Percentiles rank a stretch among this genome's conserved stretches.
phyloP scores from a whole-genome alignment of 1,140 invertebrate species.

The Daktulosphaira vitifoliae region DNA sequence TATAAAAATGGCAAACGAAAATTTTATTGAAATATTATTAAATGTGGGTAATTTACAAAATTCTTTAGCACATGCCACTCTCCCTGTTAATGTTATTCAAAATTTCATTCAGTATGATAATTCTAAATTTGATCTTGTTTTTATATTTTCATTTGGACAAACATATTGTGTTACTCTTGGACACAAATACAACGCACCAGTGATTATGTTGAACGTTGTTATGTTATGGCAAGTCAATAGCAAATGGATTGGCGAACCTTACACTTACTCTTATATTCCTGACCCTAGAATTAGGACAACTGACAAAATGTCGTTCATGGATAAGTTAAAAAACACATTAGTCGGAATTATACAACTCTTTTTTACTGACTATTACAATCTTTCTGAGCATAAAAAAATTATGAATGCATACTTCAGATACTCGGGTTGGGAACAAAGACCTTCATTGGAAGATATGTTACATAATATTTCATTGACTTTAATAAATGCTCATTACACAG shows the following conservation, averaged over 20 bases:
- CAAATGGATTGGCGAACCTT: constrained; percentile 20
- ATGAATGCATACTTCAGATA: constrained; percentile 36
- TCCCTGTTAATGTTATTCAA: background rate
- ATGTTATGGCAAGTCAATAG: constrained; percentile 43
- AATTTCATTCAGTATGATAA: background rate
- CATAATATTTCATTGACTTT: constrained; percentile 45
- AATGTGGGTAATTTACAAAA: background rate
- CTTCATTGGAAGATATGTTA: constrained; percentile 38
- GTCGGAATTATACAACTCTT: constrained; percentile 4
- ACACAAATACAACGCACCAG: no score
- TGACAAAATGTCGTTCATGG: constrained; percentile 48
- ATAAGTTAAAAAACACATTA: constrained; percentile 40
- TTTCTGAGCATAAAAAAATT: constrained; percentile 30
- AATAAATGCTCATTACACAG: constrained; percentile 49
- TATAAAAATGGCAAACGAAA: background rate
- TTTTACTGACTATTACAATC: constrained; percentile 31
- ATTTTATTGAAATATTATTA: background rate
- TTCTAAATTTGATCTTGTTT: background rate
- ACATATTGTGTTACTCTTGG: constrained; percentile 4
- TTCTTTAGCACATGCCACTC: background rate
- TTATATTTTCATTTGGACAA: constrained; percentile 25
- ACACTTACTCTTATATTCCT: constrained; percentile 34
- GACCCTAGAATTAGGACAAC: constrained; percentile 2
- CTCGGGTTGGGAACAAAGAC: constrained; percentile 35
- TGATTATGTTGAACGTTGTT: constrained; percentile 47